Percentiles rank a stretch among this genome's conserved stretches.
Conservation (phyloP, 2,113 vertebrate genomes). For the Actinemys pallida region DNA sequence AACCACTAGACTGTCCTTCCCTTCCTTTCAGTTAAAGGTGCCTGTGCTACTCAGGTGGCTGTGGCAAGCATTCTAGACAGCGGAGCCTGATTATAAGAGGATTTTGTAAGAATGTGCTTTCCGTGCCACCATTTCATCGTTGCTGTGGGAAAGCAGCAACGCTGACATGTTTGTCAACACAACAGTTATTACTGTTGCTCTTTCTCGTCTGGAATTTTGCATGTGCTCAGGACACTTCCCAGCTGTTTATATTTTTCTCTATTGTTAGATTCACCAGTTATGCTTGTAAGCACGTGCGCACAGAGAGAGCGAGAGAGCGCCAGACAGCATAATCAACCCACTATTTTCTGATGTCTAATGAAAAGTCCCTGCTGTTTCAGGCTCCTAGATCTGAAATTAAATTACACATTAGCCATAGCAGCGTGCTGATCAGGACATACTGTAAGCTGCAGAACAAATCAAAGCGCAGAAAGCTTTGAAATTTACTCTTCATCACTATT, state of each 20-base stretch:
- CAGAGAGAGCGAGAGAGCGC: neutral
- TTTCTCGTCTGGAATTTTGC: neutral
- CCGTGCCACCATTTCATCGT: neutral
- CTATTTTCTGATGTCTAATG: neutral
- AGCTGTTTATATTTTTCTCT: slow-evolving; percentile 40
- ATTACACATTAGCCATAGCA: neutral
- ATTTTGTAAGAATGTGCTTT: neutral
- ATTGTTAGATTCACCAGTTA: accelerated
- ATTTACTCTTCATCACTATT: neutral
- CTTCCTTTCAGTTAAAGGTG: accelerated
- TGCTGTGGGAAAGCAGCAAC: slow-evolving; percentile 46
- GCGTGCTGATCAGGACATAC: neutral
- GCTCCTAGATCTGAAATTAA: slow-evolving; percentile 6
- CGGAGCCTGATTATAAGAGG: slow-evolving; percentile 37
- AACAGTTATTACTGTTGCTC: neutral
- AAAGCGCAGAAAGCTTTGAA: neutral
- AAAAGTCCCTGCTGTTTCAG: neutral
- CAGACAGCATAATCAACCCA: neutral
- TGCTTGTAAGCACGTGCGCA: neutral
- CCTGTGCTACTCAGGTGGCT: accelerated
- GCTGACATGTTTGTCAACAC: slow-evolving; percentile 6
- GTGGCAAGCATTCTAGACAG: neutral
- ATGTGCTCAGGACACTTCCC: neutral
- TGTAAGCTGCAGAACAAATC: neutral
- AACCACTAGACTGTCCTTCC: neutral